Percentiles rank a stretch among this genome's conserved stretches.
Conservation (phyloP, 53 echinoderm and acorn worm genomes). For the Apostichopus leukothele region DNA sequence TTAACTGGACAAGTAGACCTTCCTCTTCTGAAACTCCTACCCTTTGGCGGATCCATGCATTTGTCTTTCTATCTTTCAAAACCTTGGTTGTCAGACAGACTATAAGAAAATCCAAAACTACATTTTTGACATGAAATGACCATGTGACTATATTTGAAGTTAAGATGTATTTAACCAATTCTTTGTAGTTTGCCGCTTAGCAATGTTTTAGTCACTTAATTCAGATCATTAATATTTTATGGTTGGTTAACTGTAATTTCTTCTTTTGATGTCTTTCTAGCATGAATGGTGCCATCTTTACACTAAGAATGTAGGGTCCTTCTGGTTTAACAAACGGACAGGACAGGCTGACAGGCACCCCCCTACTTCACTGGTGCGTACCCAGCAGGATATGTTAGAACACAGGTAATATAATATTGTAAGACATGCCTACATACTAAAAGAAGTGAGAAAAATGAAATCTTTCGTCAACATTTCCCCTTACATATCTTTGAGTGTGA, state of each 20-base stretch:
- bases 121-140: too few species aligned
- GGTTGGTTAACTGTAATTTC: background rate
- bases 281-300: conserved; percentile 82
- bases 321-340: conserved; percentile 88
- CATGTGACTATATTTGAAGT: too few species aligned
- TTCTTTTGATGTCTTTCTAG: conserved; percentile 17
- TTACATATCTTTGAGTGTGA: background rate
- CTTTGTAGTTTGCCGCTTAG: too few species aligned
- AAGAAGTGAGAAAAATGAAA: background rate
- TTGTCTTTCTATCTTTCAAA: too few species aligned
- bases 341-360: conserved; percentile 69
- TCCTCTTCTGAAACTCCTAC: too few species aligned
- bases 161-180: too few species aligned
- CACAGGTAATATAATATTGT: conserved; percentile 42
- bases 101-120: too few species aligned
- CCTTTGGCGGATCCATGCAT: too few species aligned
- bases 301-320: conserved; percentile 73
- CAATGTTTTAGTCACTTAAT: background rate
- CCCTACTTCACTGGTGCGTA: conserved; percentile 70
- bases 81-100: too few species aligned
- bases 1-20: too few species aligned
- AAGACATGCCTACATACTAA: background rate
- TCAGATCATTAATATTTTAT: background rate
- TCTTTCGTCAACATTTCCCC: background rate
- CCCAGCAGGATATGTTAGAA: conserved; percentile 65